These are phyloP conservation scores for Furcifer pardalis DNA, from an alignment of 2,797 vertebrate genomes.

Conservation along the genomic window DNA sequence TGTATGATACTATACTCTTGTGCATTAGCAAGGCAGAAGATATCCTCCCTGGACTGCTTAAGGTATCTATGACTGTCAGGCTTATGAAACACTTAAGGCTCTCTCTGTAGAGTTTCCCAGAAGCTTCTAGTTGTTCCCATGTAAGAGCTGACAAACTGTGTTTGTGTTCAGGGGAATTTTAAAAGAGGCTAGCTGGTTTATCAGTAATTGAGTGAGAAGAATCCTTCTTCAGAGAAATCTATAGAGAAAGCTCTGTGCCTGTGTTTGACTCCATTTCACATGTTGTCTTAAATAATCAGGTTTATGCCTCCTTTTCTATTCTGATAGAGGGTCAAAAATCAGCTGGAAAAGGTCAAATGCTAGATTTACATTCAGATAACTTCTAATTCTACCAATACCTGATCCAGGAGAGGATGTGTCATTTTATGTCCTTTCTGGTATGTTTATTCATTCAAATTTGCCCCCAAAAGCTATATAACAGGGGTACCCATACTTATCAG, in stretches of 20 bases:
- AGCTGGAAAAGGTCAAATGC: background rate
- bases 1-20: background rate
- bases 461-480: too few relatives aligned
- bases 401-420: background rate
- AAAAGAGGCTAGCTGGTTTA: background rate
- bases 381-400: background rate
- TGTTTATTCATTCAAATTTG: background rate
- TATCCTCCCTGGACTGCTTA: background rate
- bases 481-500: too few relatives aligned
- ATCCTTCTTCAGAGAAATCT: background rate
- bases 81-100: background rate
- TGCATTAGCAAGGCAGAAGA: rapidly evolving
- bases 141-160: background rate
- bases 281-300: background rate
- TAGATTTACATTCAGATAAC: background rate
- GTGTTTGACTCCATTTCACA: background rate
- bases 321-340: background rate
- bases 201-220: background rate
- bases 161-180: background rate
- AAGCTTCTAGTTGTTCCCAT: background rate
- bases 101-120: background rate
- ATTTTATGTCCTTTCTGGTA: background rate
- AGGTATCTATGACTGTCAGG: background rate
- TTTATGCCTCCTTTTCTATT: background rate
- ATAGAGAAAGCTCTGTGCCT: background rate